Evolutionary conservation across 2,797 vertebrate species (phyloP).

Genomic region (Pseudochirops cupreus): DNA sequence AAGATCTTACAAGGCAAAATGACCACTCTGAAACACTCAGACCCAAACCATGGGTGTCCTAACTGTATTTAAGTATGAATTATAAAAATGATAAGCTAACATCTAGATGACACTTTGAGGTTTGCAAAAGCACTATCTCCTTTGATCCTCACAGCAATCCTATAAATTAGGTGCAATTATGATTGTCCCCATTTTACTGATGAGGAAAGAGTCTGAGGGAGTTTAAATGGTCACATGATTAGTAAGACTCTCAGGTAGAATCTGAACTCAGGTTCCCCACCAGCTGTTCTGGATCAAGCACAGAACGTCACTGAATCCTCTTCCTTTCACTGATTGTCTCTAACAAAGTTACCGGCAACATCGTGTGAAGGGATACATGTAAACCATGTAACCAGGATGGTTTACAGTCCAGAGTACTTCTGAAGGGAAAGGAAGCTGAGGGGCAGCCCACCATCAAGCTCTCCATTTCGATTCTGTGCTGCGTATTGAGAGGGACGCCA

Average conservation of each 20-base stretch:
- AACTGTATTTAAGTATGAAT: not conserved
- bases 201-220: not conserved
- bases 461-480: not conserved
- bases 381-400: slow-evolving; percentile 22
- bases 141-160: not conserved
- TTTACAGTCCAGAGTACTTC: slow-evolving; percentile 35
- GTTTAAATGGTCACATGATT: not conserved
- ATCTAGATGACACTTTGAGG: not conserved
- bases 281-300: not conserved
- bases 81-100: not conserved
- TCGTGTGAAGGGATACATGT: not conserved
- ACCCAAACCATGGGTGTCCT: slow-evolving; percentile 14
- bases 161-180: not conserved
- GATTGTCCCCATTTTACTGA: not conserved
- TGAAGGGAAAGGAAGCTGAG: not conserved
- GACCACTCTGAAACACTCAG: not conserved
- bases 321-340: not conserved
- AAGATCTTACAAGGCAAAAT: not conserved
- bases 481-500: not conserved
- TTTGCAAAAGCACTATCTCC: not conserved
- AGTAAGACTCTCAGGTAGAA: not conserved
- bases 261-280: not conserved
- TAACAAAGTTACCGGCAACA: not conserved
- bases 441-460: not conserved
- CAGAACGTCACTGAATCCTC: not conserved